Evolutionary conservation across 2,888 invertebrate genomes (phyloP).

Genomic region (Nephrocerus scutellatus): DNA sequence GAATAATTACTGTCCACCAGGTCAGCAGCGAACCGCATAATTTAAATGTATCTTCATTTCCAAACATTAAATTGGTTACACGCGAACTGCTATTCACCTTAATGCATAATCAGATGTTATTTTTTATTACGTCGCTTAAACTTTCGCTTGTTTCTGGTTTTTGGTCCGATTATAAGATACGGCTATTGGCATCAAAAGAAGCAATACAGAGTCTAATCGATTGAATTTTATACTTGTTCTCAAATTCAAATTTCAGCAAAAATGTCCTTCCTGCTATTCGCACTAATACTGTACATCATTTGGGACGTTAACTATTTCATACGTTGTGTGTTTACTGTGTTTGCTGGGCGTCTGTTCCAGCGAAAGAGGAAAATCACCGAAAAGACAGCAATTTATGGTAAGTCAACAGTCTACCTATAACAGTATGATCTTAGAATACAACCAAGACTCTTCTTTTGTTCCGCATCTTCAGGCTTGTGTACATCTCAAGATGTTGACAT

Average conservation of each 20-base stretch:
- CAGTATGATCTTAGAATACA: background rate
- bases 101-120: too few species aligned
- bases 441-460: background rate
- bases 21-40: too few species aligned
- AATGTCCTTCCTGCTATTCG: slow-evolving; percentile 37
- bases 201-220: background rate
- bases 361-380: slow-evolving; percentile 65
- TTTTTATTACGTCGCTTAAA: too few species aligned
- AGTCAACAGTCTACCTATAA: slow-evolving; percentile 33
- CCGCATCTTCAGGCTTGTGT: slow-evolving; percentile 63
- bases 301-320: slow-evolving; percentile 78
- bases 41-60: too few species aligned
- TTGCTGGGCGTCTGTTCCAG: slow-evolving; percentile 61
- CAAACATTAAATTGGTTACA: too few species aligned
- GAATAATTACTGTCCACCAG: too few species aligned
- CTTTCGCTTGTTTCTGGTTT: slow-evolving; percentile 26
- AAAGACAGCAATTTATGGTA: slow-evolving; percentile 68
- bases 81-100: too few species aligned
- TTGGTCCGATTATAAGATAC: too few species aligned
- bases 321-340: slow-evolving; percentile 63
- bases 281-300: slow-evolving; percentile 57
- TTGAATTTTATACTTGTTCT: slow-evolving; percentile 5
- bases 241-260: too few species aligned
- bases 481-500: slow-evolving; percentile 81
- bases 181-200: too few species aligned